Base-by-base conservation (phyloP, 2,113 vertebrate genomes). In the Clupea harengus region DNA sequence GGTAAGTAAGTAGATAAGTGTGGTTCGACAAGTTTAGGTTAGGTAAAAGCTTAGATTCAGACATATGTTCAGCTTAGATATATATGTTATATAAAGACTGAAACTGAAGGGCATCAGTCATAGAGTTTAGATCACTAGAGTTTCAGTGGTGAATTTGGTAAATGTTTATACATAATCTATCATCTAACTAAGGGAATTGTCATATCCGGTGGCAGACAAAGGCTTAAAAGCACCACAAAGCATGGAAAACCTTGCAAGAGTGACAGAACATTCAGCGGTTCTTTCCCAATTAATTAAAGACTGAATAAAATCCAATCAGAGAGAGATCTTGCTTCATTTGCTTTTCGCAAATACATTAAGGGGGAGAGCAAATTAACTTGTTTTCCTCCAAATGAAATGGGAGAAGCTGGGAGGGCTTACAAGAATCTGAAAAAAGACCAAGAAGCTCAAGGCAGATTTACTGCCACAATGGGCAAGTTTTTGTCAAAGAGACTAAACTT, bases 281-380 rank as follows among this genome's bases (percentile, higher is more conserved):
- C 50, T 32, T 64, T 22, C 25, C 28, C 11, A 80, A 22, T 81
- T 57, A 0, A 86, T 80, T 75, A 83, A 75, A 54, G 50, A 13
- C 46, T 18, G 46, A 85, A 82, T 15, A 78, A 39, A 11, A 32
- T 78, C 81, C 57, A 81, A 46, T 83, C n/a, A 3, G 57, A 39
- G 52, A 2, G 39, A 11, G 32, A n/a, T 54, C 10, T 39, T 28
- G 46, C 22, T 67, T 88, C 52, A 83, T 86, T 89, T 87, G 49
- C 47, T 88, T 82, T 85, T n/a, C 64, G 32, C 50, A 78, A 78
- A 78, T 78, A 78, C 72, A 88, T 80, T 84, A 86, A 83, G 39
- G 88, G 17, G 46, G 85, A 57, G 81, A 81, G 49, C 2, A 81
- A 88, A 86, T 84, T 85, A 84, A 64, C n/a, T 78, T 72, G n/a